Conservation (phyloP, 2,888 invertebrate species). For the Palloptera scutellata region DNA sequence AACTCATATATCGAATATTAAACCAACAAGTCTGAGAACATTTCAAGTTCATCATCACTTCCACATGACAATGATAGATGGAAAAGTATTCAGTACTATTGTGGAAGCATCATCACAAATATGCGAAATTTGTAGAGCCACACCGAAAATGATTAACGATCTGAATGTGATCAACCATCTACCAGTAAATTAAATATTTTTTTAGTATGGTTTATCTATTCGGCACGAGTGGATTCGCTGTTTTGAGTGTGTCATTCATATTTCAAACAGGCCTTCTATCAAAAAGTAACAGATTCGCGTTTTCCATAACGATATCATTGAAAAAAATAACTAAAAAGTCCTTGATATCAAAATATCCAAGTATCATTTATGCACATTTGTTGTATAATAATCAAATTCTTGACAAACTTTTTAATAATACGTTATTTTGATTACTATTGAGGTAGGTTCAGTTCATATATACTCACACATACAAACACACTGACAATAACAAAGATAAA, state of each 20-base stretch:
- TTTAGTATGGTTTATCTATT: background rate
- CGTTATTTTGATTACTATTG: background rate
- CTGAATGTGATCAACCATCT: constrained; percentile 13
- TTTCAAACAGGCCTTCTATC: background rate
- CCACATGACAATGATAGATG: constrained; percentile 29
- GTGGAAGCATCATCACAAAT: constrained; percentile 27
- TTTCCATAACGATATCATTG: no score
- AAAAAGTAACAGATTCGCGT: constrained; percentile 1
- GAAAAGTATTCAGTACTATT: constrained; percentile 25
- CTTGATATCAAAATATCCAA: no score
- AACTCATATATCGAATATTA: constrained; percentile 18
- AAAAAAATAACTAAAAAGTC: no score
- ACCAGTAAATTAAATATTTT: background rate
- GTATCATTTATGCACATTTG: no score
- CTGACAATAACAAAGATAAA: background rate
- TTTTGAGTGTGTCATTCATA: background rate
- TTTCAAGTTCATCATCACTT: constrained; percentile 21
- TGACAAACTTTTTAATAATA: background rate
- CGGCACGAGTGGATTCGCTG: constrained; percentile 4
- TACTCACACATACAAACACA: background rate
- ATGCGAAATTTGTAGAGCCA: constrained; percentile 22
- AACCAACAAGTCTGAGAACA: constrained; percentile 16
- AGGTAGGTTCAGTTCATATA: constrained; percentile 1
- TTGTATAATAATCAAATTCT: no score
- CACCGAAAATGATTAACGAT: constrained; percentile 26